Evolutionary conservation across 1,140 invertebrate genomes (phyloP), one percentile per base, ranked within the genome.

Genomic region (Pseudomyrmex pallidus): DNA sequence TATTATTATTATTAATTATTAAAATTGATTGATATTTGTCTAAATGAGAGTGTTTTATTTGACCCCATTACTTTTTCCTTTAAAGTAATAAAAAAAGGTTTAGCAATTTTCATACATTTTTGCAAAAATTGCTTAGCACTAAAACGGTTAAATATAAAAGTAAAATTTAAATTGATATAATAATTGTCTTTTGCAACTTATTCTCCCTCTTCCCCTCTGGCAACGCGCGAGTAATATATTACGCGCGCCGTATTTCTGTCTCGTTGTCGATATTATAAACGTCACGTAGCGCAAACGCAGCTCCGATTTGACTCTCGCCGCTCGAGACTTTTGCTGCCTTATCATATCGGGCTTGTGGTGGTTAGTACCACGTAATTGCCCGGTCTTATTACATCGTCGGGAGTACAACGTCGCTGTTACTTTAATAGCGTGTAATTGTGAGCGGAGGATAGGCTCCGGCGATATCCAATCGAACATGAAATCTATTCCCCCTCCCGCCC

Each of bases 401-500:
- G 12, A 3, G 44, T 22, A n/a, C 64, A 80, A 74, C 70, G 56
- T 63, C 52, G 74, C 74, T 84, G 70, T 87, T 87, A 82, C 70
- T 87, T 88, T 76, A 87, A 85, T 82, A 67, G 52, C 68, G 70
- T 68, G 72, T 85, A 85, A 87, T 88, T 78, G 80, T 57, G 74
- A 70, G 62, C 25, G n/a, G n/a, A n/a, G 59, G 77, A 63, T 84
- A 59, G 61, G 50, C 61, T 73, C 52, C 25, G 20, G 10, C 52
- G 82, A 87, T 87, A 87, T 80, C 82, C 52, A 61, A 80, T 77
- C 74, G 61, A 63, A 46, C 63, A 66, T 59, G 57, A 82, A 77
- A 85, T 87, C 74, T 82, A 77, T 87, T 85, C 57, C 20, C 62
- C 67, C 25, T 1, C 20, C 20, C 35, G 35, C 35, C 35, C 25